Evolutionary conservation across 2,888 invertebrate species (phyloP).

Genomic region (Andrena bucephala): DNA sequence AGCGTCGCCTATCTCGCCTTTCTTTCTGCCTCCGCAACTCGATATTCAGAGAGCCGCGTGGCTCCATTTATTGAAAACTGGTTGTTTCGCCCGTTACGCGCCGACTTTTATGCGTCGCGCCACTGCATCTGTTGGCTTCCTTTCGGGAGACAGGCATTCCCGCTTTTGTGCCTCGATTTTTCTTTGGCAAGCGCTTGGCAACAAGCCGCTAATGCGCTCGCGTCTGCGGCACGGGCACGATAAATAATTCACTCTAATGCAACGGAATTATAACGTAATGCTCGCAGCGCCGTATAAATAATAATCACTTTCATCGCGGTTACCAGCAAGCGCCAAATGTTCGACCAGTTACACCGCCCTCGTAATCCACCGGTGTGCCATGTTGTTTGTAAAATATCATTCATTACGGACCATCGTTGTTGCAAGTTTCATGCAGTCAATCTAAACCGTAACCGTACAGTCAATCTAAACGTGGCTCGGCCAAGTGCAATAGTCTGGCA

Average conservation of each 20-base stretch:
- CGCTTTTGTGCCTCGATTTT: neutral
- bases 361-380: neutral
- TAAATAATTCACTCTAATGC: slow-evolving; percentile 49
- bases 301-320: slow-evolving; percentile 50
- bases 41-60: slow-evolving; percentile 44
- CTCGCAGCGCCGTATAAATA: slow-evolving; percentile 37
- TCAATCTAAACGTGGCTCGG: slow-evolving; percentile 5
- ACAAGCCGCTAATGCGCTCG: slow-evolving; percentile 51
- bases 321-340: slow-evolving; percentile 36
- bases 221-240: slow-evolving; percentile 18
- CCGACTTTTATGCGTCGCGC: slow-evolving; percentile 43
- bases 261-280: slow-evolving; percentile 39
- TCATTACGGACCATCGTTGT: slow-evolving; percentile 37
- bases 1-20: slow-evolving; percentile 41
- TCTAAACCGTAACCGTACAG: slow-evolving; percentile 20
- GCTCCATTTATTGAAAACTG: slow-evolving; percentile 57
- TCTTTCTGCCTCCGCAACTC: slow-evolving; percentile 51
- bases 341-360: slow-evolving; percentile 39
- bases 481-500: neutral
- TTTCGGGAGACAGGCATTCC: slow-evolving; percentile 39
- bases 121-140: slow-evolving; percentile 23
- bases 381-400: slow-evolving; percentile 48
- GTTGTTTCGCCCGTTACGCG: slow-evolving; percentile 47
- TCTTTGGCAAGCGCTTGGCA: slow-evolving; percentile 45
- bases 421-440: slow-evolving; percentile 48